Percentiles rank a stretch among this genome's conserved stretches.
These are phyloP conservation scores for Rhea pennata DNA, from an alignment of 2,113 vertebrate genomes.

Conservation along the genomic window DNA sequence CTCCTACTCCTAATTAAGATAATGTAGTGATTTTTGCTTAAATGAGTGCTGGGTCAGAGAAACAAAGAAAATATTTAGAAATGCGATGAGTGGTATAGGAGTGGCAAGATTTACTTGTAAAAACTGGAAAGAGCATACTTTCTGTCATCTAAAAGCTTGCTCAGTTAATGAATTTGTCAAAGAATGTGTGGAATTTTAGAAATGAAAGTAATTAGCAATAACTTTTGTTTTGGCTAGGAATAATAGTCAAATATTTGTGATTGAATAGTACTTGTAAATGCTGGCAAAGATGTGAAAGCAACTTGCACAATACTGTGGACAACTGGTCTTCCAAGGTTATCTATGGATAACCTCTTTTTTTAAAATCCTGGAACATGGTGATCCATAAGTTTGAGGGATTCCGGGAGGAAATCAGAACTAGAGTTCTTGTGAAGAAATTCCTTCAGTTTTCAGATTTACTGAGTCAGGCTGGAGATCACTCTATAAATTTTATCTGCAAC, in stretches of 20 bases:
- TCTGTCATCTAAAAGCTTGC: slow-evolving; percentile 20
- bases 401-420: background rate
- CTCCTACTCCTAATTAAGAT: background rate
- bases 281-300: background rate
- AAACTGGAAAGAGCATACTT: slow-evolving; percentile 23
- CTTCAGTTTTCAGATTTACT: background rate
- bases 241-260: slow-evolving; percentile 25
- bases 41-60: slow-evolving; percentile 1
- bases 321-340: background rate
- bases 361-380: background rate
- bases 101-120: background rate
- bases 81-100: background rate
- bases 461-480: background rate
- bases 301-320: background rate
- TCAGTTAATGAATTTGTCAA: slow-evolving; percentile 32
- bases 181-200: slow-evolving; percentile 53
- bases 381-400: background rate
- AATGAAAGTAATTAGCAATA: slow-evolving; percentile 48
- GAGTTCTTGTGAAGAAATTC: background rate
- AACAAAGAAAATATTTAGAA: slow-evolving; percentile 4
- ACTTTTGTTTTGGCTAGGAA: slow-evolving; percentile 8
- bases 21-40: slow-evolving; percentile 15
- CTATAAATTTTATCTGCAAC: background rate
- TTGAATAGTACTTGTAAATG: background rate
- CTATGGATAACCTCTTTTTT: background rate